Evolutionary conservation across 2,888 invertebrate species (phyloP), one percentile per base, ranked within the genome.

Genomic region (Ptilodon capucinus): DNA sequence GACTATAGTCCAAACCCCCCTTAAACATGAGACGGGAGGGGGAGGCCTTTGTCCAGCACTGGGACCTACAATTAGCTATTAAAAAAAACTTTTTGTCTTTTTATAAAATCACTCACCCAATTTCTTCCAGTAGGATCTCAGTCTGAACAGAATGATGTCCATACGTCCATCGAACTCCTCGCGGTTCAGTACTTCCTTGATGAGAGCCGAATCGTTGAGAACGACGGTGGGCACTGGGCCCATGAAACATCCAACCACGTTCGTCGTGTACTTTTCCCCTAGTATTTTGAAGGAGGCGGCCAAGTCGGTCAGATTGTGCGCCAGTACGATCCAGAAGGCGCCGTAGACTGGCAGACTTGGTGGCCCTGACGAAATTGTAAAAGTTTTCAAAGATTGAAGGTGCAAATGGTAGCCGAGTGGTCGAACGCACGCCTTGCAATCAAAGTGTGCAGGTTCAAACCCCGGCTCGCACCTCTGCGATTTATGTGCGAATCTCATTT

Each of bases 91-190:
- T n/a, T n/a, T n/a, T n/a, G n/a, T n/a, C n/a, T n/a, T n/a, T n/a
- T n/a, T n/a, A n/a, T n/a, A n/a, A n/a, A n/a, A n/a, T n/a, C 14
- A 66, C 76, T 80, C 65, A 92, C 92, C 93, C n/a, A 92, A 68
- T 58, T 79, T 81, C 61, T 92, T 86, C 79, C 92, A 92, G 53
- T 81, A 92, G 40, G 93, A 92, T 45, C 94, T 82, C 40, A 92
- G 76, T 30, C 91, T 74, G 1, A 81, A 75, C 0, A 93, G 11
- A 49, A 86, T 86, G 2, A 91, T 73, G 35, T 91, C 88, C 48
- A 92, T 76, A 25, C 95, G 86, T 1, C 94, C 95, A 68, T 94
- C 93, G 44, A 93, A 94, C 40, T 92, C 93, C 13, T 91, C 91
- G n/a, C 91, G 86, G 25, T 81, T 79, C 0, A 94, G 76, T 39